Percentiles rank a stretch among this genome's conserved stretches.
These are phyloP conservation scores for Phyllotis vaccarum DNA, from an alignment of 2,797 vertebrate species.

Conservation along the genomic window DNA sequence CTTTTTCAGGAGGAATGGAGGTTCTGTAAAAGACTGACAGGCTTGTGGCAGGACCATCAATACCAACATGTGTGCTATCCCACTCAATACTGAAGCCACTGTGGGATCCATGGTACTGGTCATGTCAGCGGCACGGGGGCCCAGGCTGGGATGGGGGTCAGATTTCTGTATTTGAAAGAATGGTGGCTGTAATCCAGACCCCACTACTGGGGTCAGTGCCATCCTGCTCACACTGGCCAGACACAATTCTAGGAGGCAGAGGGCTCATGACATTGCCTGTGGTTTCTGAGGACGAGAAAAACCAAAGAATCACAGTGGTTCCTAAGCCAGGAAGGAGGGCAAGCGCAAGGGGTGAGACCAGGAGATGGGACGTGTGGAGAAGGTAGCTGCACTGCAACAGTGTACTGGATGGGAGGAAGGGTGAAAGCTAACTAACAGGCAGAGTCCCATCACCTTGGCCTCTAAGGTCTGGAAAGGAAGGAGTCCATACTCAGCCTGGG, in stretches of 20 bases:
- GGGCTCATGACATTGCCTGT: background rate
- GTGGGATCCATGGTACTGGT: too few species aligned
- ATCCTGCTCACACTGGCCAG: background rate
- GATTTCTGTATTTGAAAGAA: background rate
- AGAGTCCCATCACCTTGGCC: fast-evolving
- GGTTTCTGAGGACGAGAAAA: background rate
- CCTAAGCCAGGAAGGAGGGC: background rate
- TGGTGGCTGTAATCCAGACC: fast-evolving
- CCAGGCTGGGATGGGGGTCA: background rate
- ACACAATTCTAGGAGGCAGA: background rate
- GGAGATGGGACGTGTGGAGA: background rate
- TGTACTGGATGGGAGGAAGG: background rate
- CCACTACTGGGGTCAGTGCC: background rate
- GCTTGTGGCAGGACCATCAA: background rate
- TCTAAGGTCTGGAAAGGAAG: background rate
- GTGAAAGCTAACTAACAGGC: background rate
- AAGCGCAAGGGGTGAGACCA: background rate
- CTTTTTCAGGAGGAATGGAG: background rate
- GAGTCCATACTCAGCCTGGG: background rate
- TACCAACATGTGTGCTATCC: too few species aligned
- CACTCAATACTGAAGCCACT: background rate
- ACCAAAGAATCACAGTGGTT: background rate
- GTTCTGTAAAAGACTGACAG: background rate
- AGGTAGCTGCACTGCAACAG: background rate
- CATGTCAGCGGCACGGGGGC: background rate